A percentile compares a stretch with the other conserved stretches of the same genome.
Conservation (phyloP, 2,888 invertebrate species). For the Ophion slaviceki region DNA sequence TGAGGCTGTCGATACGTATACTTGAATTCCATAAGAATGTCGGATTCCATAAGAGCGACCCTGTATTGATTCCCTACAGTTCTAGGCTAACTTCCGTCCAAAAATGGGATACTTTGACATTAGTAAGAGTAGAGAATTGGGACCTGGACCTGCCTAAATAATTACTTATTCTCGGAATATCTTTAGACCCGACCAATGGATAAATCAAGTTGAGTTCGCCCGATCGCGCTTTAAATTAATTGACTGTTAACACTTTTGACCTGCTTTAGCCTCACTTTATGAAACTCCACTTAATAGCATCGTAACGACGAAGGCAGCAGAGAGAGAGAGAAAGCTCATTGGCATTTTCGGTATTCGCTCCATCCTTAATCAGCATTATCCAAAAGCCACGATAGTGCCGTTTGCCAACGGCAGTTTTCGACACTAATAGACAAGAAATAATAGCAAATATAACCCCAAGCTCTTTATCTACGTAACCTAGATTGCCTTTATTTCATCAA, state of each 20-base stretch:
- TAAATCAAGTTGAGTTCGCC: background rate
- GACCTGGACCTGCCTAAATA: background rate
- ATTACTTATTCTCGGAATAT: background rate
- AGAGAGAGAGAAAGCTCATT: background rate
- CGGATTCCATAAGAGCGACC: background rate
- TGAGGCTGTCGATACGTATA: background rate
- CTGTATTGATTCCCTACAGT: background rate
- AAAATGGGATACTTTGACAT: background rate
- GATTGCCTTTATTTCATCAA: constrained; percentile 29
- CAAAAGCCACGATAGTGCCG: constrained; percentile 2
- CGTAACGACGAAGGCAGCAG: background rate
- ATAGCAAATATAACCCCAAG: constrained; percentile 3
- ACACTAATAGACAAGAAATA: constrained; percentile 16
- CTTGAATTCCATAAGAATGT: background rate
- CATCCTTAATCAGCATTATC: background rate
- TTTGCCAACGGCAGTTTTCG: constrained; percentile 11
- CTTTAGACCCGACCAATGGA: background rate
- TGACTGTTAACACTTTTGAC: background rate
- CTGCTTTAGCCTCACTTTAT: constrained; percentile 2
- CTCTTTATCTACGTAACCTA: constrained; percentile 15
- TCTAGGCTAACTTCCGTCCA: background rate
- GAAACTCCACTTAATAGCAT: constrained; percentile 4
- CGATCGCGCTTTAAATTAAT: background rate
- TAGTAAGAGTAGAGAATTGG: background rate
- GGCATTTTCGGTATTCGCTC: constrained; percentile 2